Evolutionary conservation across 1,140 invertebrate genomes (phyloP), one percentile per base, ranked within the genome.

Genomic region (Nebria ingens): DNA sequence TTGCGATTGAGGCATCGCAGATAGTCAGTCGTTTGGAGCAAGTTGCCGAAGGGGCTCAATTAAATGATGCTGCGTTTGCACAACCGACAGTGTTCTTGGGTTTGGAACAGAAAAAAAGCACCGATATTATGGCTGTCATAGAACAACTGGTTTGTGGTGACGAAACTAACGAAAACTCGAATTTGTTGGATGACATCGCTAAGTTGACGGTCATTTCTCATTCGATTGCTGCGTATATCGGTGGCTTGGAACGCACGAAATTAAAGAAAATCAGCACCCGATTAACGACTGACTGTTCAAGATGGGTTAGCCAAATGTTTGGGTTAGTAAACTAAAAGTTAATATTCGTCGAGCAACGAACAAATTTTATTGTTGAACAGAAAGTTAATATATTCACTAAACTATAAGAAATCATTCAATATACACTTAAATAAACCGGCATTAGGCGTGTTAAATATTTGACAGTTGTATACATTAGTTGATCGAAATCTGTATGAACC

Each of bases 301-400:
- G 85, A 61, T 90, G 86, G 87, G 73, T 91, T 25, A 81, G 84
- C 54, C 82, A 88, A 63, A 79, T 90, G 63, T 91, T 91, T 68
- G 86, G 84, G 84, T 86, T 68, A 60, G 62, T 60, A 60, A 59
- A 60, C 25, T 13, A n/a, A n/a, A n/a, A n/a, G 25, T 29, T 13
- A 29, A 29, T 6, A 29, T 6, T 13, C 4, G 4, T 6, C 25
- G 25, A 29, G 13, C 4, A 29, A 6, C 25, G 25, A 6, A 6
- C 25, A 29, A 29, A 29, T 29, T 34, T 51, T 38, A n/a, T n/a
- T n/a, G n/a, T n/a, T n/a, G n/a, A n/a, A n/a, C n/a, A n/a, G n/a
- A n/a, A n/a, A n/a, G n/a, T n/a, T n/a, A n/a, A n/a, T n/a, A n/a
- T n/a, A n/a, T n/a, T n/a, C n/a, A n/a, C n/a, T n/a, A n/a, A n/a